Evolutionary conservation across 2,113 vertebrate genomes (phyloP), one percentile per base, ranked within the genome.

Genomic region (Passer domesticus): DNA sequence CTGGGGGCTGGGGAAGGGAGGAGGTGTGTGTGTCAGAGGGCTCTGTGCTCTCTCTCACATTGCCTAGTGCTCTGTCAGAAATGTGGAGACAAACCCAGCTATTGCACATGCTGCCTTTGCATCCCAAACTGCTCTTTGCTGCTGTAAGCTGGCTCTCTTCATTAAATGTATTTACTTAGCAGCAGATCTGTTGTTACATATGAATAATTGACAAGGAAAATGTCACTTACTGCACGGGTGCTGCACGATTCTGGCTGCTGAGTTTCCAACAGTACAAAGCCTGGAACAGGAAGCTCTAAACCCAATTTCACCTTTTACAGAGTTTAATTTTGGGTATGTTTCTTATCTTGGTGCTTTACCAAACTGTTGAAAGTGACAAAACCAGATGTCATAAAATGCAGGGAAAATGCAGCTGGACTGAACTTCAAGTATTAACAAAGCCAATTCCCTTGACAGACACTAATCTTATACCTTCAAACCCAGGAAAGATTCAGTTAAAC

Each of bases 401-500:
- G 50, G 82, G 28, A 86, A 96, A 95, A 86, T 91, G 92, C 94
- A 94, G 85, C 90, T 93, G 93, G 92, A 88, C 92, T 92, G 72
- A 90, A 91, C 76, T 72, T 89, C 37, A 14, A 64, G 80, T 78
- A 92, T 96, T 94, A 95, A 63, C 87, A 93, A 92, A 87, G 69
- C 66, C 30, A 78, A 86, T 86, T 93, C 96, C 95, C 93, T 64
- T 56, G 92, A 85, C 43, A n/a, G 77, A 60, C 76, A 86, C 96
- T 95, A 97, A 92, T 92, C 79, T 81, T 83, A n/a, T 64, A 78
- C 94, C 73, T 95, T 88, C 76, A 64, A 92, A 93, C 58, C 92
- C 92, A 94, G 94, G 92, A 94, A 95, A 83, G 95, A 96, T 95
- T 95, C 93, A 78, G 94, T 97, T 96, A 95, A 95, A 90, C 93